A percentile compares a stretch with the other conserved stretches of the same genome.
phyloP scores from a whole-genome alignment of 2,113 vertebrate species.

The Chinchilla lanigera region DNA sequence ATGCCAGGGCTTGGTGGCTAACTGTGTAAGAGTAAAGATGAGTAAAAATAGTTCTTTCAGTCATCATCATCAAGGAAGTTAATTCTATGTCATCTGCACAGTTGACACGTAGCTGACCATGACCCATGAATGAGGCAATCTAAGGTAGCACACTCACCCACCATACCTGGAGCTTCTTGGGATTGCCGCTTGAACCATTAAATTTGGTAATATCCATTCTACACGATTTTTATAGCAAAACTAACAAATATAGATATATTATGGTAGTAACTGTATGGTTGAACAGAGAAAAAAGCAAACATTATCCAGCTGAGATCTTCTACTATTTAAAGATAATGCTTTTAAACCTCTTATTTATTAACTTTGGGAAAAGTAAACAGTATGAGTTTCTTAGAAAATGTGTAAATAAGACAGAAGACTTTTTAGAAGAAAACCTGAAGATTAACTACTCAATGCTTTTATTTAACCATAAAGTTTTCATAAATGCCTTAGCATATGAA shows the following conservation, averaged over 20 bases:
- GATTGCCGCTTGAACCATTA: no score
- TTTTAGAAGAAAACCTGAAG: no score
- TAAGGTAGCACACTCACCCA: no score
- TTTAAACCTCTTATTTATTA: not conserved
- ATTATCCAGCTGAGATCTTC: not conserved
- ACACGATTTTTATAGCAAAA: not conserved
- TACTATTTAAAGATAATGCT: not conserved
- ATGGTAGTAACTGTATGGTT: not conserved
- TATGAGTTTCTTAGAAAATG: not conserved
- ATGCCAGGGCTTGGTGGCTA: not conserved
- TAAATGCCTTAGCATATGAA: not conserved
- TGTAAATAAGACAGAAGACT: not conserved
- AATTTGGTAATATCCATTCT: not conserved
- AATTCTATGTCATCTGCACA: not conserved
- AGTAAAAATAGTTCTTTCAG: no score
- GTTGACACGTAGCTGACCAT: not conserved
- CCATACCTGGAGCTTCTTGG: not conserved
- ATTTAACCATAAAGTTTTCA: not conserved
- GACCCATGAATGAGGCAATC: not conserved
- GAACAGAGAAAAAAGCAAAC: not conserved
- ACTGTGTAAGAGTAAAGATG: not conserved
- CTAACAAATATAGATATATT: not conserved
- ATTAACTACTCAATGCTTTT: not conserved
- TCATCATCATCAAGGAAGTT: not conserved
- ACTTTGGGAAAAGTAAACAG: not conserved